Conservation (phyloP, 2,888 invertebrate species). For the Cataglyphis cursor region DNA sequence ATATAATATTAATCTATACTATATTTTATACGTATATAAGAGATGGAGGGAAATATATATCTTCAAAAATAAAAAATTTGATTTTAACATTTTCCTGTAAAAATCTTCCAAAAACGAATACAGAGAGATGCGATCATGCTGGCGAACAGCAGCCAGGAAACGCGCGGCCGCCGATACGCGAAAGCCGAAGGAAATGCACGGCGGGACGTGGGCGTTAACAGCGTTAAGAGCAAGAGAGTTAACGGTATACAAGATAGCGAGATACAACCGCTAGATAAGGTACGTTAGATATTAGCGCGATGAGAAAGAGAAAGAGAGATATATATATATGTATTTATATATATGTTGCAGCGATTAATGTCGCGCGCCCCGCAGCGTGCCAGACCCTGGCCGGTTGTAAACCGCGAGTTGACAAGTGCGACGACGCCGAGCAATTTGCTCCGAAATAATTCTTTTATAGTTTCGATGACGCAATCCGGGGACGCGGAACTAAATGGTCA, state of each 20-base stretch:
- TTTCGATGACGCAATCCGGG: constrained; percentile 39
- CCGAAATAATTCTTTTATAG: constrained; percentile 46
- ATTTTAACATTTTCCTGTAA: background rate
- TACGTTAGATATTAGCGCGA: constrained; percentile 36
- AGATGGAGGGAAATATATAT: background rate
- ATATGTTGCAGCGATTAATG: constrained; percentile 24
- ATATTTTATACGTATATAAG: background rate
- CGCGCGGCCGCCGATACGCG: background rate
- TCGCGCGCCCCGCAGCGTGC: background rate
- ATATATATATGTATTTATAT: too few species aligned
- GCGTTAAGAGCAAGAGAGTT: constrained; percentile 28
- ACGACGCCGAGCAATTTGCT: constrained; percentile 8
- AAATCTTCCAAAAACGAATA: background rate
- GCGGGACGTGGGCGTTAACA: constrained; percentile 23
- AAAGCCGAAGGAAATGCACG: constrained; percentile 13
- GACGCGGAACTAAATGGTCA: constrained; percentile 49
- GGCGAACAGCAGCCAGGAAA: background rate
- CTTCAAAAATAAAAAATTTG: background rate
- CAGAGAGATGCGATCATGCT: background rate
- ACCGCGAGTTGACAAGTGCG: constrained; percentile 8
- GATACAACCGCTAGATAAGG: constrained; percentile 50
- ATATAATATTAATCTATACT: background rate
- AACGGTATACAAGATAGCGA: constrained; percentile 34
- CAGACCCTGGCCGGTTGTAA: constrained; percentile 16
- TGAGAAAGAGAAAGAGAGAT: constrained; percentile 40